These are phyloP conservation scores for Trematomus loennbergii DNA, from an alignment of 2,113 vertebrate species.

Conservation along the genomic window DNA sequence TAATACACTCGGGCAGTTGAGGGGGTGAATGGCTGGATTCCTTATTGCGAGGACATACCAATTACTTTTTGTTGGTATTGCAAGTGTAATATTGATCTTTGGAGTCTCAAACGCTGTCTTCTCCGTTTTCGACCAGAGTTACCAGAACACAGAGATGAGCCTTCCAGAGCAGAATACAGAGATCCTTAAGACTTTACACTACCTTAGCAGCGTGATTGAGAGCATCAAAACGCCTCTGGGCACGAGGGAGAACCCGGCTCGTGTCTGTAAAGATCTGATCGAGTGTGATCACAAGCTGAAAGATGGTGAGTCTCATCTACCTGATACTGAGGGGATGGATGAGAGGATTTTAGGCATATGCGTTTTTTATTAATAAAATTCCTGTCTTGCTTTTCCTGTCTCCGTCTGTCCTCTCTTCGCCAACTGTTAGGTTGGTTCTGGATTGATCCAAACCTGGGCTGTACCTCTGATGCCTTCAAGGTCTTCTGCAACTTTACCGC, in stretches of 20 bases:
- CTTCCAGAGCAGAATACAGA: conserved; percentile 87
- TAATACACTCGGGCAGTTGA: background rate
- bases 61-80: background rate
- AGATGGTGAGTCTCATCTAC: conserved; percentile 85
- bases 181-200: conserved; percentile 92
- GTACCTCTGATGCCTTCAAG: conserved; percentile 94
- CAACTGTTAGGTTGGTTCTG: conserved; percentile 91
- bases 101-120: background rate
- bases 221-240: conserved; percentile 94
- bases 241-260: conserved; percentile 93
- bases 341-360: background rate
- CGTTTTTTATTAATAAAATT: background rate
- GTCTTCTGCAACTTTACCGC: conserved; percentile 98
- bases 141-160: conserved; percentile 91
- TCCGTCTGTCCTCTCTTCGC: conserved; percentile 7
- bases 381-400: background rate
- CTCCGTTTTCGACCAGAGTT: conserved; percentile 83
- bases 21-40: background rate
- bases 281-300: conserved; percentile 89
- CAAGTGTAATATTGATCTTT: background rate
- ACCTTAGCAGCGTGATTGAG: conserved; percentile 92
- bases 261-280: conserved; percentile 94
- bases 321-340: background rate
- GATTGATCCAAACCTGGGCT: conserved; percentile 98
- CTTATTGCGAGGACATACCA: background rate